Evolutionary conservation across 2,113 vertebrate genomes (phyloP).

Genomic region (Tapirus terrestris): DNA sequence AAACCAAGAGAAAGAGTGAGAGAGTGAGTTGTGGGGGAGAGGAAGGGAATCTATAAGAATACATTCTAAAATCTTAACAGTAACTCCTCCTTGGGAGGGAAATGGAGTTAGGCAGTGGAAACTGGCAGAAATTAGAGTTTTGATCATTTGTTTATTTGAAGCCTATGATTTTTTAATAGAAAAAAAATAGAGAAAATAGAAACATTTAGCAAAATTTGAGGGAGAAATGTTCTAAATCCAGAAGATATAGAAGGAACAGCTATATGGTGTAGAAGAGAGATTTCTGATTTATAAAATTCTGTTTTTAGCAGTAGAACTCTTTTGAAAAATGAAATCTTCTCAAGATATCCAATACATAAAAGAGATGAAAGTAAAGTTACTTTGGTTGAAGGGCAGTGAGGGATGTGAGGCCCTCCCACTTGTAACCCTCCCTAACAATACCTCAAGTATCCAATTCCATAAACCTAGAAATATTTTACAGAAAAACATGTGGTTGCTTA

Average conservation of each 20-base stretch:
- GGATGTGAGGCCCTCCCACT: neutral
- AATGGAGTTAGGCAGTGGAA: neutral
- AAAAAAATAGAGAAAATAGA: neutral
- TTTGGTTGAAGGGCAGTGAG: neutral
- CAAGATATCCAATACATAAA: neutral
- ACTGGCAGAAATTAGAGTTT: neutral
- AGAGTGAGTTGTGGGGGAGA: neutral
- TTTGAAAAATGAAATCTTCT: conserved; percentile 10
- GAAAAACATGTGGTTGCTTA: neutral
- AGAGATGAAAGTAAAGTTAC: neutral
- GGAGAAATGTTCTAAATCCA: conserved; percentile 12
- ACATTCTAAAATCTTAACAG: neutral
- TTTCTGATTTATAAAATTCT: neutral
- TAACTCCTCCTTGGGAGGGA: neutral
- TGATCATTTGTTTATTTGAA: neutral
- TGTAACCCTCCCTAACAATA: neutral
- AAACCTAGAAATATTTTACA: conserved; percentile 27
- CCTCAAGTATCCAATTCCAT: neutral
- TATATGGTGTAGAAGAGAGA: neutral
- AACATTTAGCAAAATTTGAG: conserved; percentile 48
- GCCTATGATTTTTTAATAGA: neutral
- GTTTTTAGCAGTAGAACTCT: neutral
- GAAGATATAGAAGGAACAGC: neutral
- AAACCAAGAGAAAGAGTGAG: neutral
- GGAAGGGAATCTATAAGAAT: neutral